These are phyloP conservation scores for Ceramica pisi DNA, from an alignment of 2,888 invertebrate genomes.

Conservation along the genomic window DNA sequence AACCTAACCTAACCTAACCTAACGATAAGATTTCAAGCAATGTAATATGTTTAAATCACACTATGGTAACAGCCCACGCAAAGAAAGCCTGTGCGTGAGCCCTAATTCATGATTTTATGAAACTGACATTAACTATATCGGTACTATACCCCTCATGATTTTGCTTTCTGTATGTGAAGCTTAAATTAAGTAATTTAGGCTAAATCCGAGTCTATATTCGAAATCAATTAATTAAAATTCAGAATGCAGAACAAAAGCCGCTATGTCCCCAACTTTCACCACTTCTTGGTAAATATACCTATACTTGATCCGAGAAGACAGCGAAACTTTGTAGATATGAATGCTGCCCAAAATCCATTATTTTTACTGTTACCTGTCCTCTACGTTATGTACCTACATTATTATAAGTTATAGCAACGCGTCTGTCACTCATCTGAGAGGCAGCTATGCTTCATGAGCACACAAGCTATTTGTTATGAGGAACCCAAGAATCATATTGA, in stretches of 20 bases:
- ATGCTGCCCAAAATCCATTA: not conserved
- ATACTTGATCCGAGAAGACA: not conserved
- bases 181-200: not conserved
- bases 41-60: not conserved
- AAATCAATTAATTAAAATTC: not conserved
- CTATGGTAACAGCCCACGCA: constrained; percentile 3
- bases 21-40: constrained; percentile 18
- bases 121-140: not conserved
- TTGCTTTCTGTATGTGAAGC: not conserved
- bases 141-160: not conserved
- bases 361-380: not conserved
- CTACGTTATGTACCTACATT: not conserved
- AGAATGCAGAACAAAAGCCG: not conserved
- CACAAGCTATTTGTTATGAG: constrained; percentile 7
- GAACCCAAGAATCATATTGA: constrained; percentile 1
- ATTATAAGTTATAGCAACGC: not conserved
- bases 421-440: constrained; percentile 7
- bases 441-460: constrained; percentile 7
- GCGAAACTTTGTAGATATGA: not conserved
- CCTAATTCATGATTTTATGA: constrained; percentile 2
- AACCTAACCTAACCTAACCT: too few species aligned
- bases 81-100: constrained; percentile 5
- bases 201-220: not conserved
- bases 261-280: not conserved
- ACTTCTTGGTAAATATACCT: not conserved